Evolutionary conservation across 1,140 invertebrate species (phyloP), one percentile per base, ranked within the genome.

Genomic region (Caenorhabditis inopinata): DNA sequence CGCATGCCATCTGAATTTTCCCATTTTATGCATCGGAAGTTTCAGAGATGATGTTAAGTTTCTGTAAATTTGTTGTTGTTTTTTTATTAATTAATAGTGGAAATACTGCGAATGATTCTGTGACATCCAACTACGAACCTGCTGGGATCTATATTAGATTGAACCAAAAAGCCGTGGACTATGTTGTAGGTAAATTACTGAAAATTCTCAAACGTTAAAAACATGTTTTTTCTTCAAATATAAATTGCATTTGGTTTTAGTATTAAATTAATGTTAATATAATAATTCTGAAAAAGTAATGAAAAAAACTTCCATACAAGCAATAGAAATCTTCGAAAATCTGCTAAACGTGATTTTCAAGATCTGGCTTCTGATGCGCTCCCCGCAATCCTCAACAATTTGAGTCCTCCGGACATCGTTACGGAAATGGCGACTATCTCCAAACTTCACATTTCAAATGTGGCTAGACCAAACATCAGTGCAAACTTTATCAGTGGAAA

Each of bases 81-180:
- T 5, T 68, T 42, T 42, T 42, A 3, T 9, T 68, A 38, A 2
- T 38, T 25, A 14, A 16, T 0, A 25, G 1, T 21, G 58, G 32
- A 38, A 68, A 29, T 38, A 11, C 27, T 21, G 58, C 32, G 0
- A n/a, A 38, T 2, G 27, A 25, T 27, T 38, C 58, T 18, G 32
- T 38, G 38, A 38, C 11, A n/a, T n/a, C n/a, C 9, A 16, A 29
- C 0, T 32, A 68, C 23, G 5, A 68, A 68, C 32, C 58, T 21
- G 76, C 76, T 45, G 76, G 76, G 46, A 78, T 78, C 9, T 78
- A 58, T 46, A 42, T 78, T 1, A 11, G 76, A 62, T 53, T 78
- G 32, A 78, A 78, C 18, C 76, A 78, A 27, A 78, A 62, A 18
- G 76, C 76, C 2, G 76, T 78, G 35, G 76, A 78, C 38, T 78